Conservation (phyloP, 2,113 vertebrate genomes). For the Scalopus aquaticus region DNA sequence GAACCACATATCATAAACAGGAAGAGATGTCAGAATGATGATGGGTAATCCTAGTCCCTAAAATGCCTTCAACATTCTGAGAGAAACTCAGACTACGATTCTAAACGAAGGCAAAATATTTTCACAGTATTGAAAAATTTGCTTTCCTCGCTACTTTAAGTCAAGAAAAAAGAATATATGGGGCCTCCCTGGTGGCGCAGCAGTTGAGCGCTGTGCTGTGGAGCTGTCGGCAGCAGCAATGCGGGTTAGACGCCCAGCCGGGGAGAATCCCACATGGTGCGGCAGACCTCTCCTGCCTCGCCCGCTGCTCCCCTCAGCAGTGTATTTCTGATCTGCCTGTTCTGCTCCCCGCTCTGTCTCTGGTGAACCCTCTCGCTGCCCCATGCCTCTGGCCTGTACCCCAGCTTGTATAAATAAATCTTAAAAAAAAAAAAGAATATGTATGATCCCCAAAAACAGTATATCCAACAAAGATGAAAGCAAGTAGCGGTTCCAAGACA, state of each 20-base stretch:
- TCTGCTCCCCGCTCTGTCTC: too few species aligned
- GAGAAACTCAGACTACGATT: not conserved
- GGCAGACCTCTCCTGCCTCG: too few species aligned
- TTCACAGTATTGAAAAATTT: not conserved
- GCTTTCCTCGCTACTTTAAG: not conserved
- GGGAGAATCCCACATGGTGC: too few species aligned
- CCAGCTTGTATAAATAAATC: too few species aligned
- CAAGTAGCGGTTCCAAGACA: not conserved
- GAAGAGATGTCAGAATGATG: not conserved
- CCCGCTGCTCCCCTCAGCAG: too few species aligned
- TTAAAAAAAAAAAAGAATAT: not conserved
- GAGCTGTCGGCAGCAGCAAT: too few species aligned
- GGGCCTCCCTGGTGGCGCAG: too few species aligned
- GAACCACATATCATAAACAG: not conserved
- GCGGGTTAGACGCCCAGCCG: too few species aligned
- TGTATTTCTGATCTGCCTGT: too few species aligned
- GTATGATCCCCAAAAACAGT: not conserved
- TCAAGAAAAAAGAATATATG: not conserved
- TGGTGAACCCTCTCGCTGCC: too few species aligned
- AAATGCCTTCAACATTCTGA: not conserved
- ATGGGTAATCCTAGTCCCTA: not conserved
- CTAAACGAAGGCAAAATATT: not conserved
- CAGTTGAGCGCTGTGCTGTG: too few species aligned
- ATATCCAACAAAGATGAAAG: not conserved
- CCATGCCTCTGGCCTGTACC: too few species aligned